Evolutionary conservation across 2,797 vertebrate genomes (phyloP).

Genomic region (Cichlasoma orientale): DNA sequence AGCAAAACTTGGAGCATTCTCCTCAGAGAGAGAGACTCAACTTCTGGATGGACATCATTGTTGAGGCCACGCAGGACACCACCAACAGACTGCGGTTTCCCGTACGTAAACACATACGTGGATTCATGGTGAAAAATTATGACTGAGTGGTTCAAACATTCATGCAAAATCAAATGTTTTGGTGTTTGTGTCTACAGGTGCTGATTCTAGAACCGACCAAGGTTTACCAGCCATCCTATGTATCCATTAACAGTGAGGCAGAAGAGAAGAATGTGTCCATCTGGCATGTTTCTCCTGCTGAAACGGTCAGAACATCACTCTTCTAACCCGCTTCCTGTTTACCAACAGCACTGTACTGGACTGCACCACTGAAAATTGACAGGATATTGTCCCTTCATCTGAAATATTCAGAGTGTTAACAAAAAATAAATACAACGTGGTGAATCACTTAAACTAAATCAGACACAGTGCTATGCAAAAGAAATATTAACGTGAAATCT

Average conservation of each 20-base stretch:
- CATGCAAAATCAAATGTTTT: background rate
- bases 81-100: slow-evolving; percentile 92
- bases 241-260: slow-evolving; percentile 93
- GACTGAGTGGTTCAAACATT: background rate
- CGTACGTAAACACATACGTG: slow-evolving; percentile 74
- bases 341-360: too few species aligned
- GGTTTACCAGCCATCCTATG: slow-evolving; percentile 93
- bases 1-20: slow-evolving; percentile 86
- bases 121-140: background rate
- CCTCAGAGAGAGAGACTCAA: slow-evolving; percentile 88
- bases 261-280: slow-evolving; percentile 93
- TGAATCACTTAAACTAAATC: background rate
- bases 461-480: background rate
- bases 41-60: slow-evolving; percentile 99
- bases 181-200: slow-evolving; percentile 78
- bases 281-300: slow-evolving; percentile 91
- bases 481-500: background rate
- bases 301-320: slow-evolving; percentile 80
- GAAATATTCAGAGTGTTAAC: fast-evolving
- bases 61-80: slow-evolving; percentile 90
- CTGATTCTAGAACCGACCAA: slow-evolving; percentile 93
- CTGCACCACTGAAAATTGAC: too few species aligned
- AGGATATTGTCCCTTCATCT: fast-evolving
- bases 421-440: background rate
- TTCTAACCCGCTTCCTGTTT: background rate